Percentiles rank a stretch among this genome's conserved stretches.
Evolutionary conservation across 2,113 vertebrate species (phyloP).

Genomic region (Charina bottae): DNA sequence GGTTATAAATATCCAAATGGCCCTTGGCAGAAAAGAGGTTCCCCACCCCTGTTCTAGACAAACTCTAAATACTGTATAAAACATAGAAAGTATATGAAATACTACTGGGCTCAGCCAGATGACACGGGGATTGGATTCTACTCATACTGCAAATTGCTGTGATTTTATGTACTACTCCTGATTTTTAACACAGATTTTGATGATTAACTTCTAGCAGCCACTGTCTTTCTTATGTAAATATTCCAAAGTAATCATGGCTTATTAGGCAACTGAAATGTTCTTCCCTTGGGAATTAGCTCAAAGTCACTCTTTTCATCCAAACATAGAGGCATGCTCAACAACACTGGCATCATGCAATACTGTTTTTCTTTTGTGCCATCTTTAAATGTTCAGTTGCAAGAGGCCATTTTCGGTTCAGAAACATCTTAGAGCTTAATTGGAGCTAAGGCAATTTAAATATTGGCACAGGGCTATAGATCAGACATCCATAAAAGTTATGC

Average conservation of each 20-base stretch:
- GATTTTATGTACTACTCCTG: slow-evolving; percentile 24
- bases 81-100: neutral
- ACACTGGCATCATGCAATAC: slow-evolving; percentile 20
- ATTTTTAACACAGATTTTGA: slow-evolving; percentile 24
- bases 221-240: neutral
- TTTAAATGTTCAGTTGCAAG: slow-evolving; percentile 63
- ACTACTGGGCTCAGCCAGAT: neutral
- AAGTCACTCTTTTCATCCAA: slow-evolving; percentile 6
- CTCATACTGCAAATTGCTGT: neutral
- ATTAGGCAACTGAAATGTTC: slow-evolving; percentile 5
- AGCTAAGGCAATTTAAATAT: slow-evolving; percentile 67
- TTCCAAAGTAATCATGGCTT: neutral
- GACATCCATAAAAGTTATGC: slow-evolving; percentile 46
- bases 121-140: slow-evolving; percentile 7
- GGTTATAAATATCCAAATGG: too few species aligned
- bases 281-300: slow-evolving; percentile 12
- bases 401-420: slow-evolving; percentile 40
- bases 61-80: neutral
- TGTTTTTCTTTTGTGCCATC: slow-evolving; percentile 54
- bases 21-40: too few species aligned
- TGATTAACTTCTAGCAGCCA: slow-evolving; percentile 22
- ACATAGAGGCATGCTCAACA: neutral
- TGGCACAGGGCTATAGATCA: slow-evolving; percentile 37
- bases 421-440: slow-evolving; percentile 68
- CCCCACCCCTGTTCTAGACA: too few species aligned